phyloP scores from a whole-genome alignment of 2,113 vertebrate species.

The Notothenia rossii region DNA sequence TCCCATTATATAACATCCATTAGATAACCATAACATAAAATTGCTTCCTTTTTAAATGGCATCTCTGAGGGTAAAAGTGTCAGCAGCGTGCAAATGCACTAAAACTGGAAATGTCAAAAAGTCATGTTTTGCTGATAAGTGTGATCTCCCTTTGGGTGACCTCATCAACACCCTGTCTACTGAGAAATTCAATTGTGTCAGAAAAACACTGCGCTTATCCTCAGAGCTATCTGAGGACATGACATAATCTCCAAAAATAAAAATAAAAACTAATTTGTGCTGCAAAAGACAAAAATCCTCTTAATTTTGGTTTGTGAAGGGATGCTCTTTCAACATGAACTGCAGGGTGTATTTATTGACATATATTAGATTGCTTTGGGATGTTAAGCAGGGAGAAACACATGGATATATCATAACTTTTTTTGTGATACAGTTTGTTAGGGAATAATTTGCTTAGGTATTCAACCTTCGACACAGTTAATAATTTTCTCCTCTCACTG shows the following conservation, averaged over 20 bases:
- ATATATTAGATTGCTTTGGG: neutral
- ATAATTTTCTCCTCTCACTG: no score
- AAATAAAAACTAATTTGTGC: neutral
- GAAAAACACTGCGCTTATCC: slow-evolving; percentile 26
- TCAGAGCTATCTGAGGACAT: neutral
- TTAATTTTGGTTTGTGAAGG: neutral
- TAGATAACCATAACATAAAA: slow-evolving; percentile 19
- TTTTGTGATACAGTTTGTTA: no score
- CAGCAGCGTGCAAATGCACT: slow-evolving; percentile 21
- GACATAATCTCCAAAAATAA: neutral
- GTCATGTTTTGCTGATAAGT: slow-evolving; percentile 57
- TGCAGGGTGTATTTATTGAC: slow-evolving; percentile 1
- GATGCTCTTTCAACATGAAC: slow-evolving; percentile 1
- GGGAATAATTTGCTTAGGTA: neutral
- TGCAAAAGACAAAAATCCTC: neutral
- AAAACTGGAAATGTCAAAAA: slow-evolving; percentile 67
- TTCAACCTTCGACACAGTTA: no score
- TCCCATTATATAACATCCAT: neutral
- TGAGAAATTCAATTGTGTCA: slow-evolving; percentile 32
- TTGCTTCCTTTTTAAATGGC: slow-evolving; percentile 10
- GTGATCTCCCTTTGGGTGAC: slow-evolving; percentile 27
- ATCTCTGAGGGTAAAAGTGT: slow-evolving; percentile 46
- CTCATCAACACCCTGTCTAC: slow-evolving; percentile 47
- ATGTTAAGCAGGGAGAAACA: neutral
- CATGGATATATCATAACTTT: no score